Percentiles rank a stretch among this genome's conserved stretches.
These are phyloP conservation scores for Hylomyscus alleni DNA, from an alignment of 2,797 vertebrate genomes.

Conservation along the genomic window DNA sequence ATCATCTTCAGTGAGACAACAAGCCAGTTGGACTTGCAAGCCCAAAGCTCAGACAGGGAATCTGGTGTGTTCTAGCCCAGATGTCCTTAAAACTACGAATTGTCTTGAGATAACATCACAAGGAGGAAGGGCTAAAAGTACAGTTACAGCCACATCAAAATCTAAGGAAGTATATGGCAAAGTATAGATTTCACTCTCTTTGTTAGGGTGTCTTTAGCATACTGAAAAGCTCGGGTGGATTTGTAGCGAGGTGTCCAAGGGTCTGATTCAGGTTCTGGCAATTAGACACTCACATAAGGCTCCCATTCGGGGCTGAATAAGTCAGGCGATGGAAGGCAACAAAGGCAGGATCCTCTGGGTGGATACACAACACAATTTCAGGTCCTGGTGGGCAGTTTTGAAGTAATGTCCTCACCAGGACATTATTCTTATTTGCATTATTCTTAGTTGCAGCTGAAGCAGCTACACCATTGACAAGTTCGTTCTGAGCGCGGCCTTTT, in stretches of 20 bases:
- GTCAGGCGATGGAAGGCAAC: rapidly evolving
- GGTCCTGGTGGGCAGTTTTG: neutral
- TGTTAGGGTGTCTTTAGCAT: neutral
- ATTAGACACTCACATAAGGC: neutral
- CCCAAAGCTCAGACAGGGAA: neutral
- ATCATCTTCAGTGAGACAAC: neutral
- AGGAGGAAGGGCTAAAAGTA: neutral
- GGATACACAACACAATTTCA: neutral
- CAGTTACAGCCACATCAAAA: neutral
- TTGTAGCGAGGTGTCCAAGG: neutral
- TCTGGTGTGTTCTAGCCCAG: neutral
- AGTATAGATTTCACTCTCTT: slow-evolving; percentile 7
- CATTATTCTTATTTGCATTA: no score
- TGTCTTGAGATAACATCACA: neutral
- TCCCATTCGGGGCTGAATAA: neutral
- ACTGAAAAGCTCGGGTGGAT: neutral
- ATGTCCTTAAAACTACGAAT: neutral
- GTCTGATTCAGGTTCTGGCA: slow-evolving; percentile 34
- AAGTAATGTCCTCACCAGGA: neutral
- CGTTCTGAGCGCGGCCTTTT: neutral
- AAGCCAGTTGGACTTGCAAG: neutral
- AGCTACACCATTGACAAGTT: neutral
- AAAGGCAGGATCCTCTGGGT: neutral
- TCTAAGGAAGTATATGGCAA: neutral
- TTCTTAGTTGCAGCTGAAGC: neutral